Conservation (phyloP, 2,888 invertebrate species). For the Gortyna flavago region DNA sequence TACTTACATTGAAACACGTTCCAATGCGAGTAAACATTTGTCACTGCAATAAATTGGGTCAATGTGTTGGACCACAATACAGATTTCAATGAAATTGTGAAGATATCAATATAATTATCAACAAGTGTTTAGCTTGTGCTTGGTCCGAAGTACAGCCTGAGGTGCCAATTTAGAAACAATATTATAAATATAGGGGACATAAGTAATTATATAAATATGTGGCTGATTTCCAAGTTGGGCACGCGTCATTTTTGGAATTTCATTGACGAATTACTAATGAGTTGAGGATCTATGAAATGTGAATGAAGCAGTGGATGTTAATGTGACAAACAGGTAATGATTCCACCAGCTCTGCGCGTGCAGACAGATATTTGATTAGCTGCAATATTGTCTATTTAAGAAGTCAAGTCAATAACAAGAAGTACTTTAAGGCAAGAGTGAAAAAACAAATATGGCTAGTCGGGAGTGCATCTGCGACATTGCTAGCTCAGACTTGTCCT, state of each 20-base stretch:
- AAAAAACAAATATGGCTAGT: background rate
- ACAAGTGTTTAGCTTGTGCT: constrained; percentile 17
- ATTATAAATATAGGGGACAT: constrained; percentile 4
- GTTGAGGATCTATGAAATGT: background rate
- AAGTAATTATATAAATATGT: constrained; percentile 36
- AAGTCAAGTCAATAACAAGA: background rate
- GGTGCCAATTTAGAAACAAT: constrained; percentile 17
- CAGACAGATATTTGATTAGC: background rate
- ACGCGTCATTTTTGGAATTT: constrained; percentile 27
- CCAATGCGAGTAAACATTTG: constrained; percentile 38
- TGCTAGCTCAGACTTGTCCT: background rate
- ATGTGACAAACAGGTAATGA: background rate
- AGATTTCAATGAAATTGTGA: constrained; percentile 36
- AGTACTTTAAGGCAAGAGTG: background rate
- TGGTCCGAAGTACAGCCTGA: constrained; percentile 25
- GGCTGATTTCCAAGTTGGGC: constrained; percentile 34
- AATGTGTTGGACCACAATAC: constrained; percentile 39
- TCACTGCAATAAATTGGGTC: constrained; percentile 50
- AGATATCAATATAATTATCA: constrained; percentile 40
- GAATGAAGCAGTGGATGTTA: background rate
- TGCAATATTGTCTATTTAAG: background rate
- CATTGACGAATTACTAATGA: constrained; percentile 29
- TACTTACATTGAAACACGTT: constrained; percentile 49
- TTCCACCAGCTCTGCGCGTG: background rate
- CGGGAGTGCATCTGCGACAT: background rate